phyloP scores from a whole-genome alignment of 2,888 invertebrate genomes.

The Coleophora flavipennella region DNA sequence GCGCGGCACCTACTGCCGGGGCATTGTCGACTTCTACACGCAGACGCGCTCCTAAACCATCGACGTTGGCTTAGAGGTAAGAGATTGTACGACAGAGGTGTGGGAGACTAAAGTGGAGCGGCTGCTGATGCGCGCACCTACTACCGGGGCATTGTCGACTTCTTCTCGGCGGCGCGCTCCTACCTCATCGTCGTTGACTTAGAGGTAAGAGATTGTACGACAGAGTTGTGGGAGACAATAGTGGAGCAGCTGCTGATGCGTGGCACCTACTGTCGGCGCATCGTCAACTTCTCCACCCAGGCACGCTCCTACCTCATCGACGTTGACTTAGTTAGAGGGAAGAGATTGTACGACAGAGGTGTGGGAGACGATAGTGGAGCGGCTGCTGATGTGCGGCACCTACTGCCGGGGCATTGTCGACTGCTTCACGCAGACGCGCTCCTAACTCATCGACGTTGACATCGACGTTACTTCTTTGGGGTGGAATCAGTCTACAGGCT shows the following conservation, averaged over 20 bases:
- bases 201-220: slow-evolving; percentile 95
- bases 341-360: no score
- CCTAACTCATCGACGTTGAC: slow-evolving; percentile 96
- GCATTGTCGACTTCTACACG: slow-evolving; percentile 87
- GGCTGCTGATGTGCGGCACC: slow-evolving; percentile 67
- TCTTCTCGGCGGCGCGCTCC: slow-evolving; percentile 88
- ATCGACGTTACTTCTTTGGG: no score
- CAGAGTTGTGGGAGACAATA: slow-evolving; percentile 97
- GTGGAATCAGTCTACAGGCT: no score
- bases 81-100: no score
- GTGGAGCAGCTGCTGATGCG: slow-evolving; percentile 82
- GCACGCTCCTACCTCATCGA: slow-evolving; percentile 95
- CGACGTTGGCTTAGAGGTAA: slow-evolving; percentile 93
- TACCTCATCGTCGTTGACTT: slow-evolving; percentile 97
- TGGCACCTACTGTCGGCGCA: slow-evolving; percentile 74
- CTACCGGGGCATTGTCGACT: slow-evolving; percentile 83
- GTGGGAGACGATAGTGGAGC: slow-evolving; percentile 97
- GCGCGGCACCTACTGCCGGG: slow-evolving; percentile 66
- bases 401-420: slow-evolving; percentile 81
- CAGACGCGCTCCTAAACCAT: slow-evolving; percentile 93
- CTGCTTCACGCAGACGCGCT: slow-evolving; percentile 88
- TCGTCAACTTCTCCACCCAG: slow-evolving; percentile 87
- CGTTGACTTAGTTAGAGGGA: slow-evolving; percentile 95
- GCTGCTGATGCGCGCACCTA: slow-evolving; percentile 60
- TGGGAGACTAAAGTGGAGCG: slow-evolving; percentile 98